Base-by-base conservation (phyloP, 2,797 vertebrate genomes). In the Ctenopoma multispine region DNA sequence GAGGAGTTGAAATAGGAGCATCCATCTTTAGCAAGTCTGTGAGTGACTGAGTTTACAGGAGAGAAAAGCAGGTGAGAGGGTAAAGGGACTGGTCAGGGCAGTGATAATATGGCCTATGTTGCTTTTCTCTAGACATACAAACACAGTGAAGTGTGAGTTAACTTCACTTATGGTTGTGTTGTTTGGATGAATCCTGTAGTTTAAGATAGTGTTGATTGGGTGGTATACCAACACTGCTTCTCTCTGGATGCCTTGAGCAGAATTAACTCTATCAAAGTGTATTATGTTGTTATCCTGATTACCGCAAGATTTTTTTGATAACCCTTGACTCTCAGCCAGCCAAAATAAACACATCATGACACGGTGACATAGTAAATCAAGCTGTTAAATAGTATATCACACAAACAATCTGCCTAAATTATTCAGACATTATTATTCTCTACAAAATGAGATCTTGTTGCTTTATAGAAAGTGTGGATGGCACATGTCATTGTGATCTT, bases 1-100 rank as follows among this genome's bases (percentile, higher is more conserved):
- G 53, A 74, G 53, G 24, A 57, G 21, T 41, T 62, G 62, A 49
- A 11, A 49, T 48, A 8, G 61, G 41, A 24, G 18, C 43, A 5
- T 75, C 47, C 43, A 40, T 63, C 72, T 80, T 64, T 40, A 56
- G 56, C 55, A 49, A 41, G 63, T 71, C 69, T 56, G 44, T 38
- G 50, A 72, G 46, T 65, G 58, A 59, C 46, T 51, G 65, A 34
- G 68, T 65, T 53, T 47, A 38, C 23, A 53, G 36, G 53, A 38
- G 38, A 72, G 48, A 40, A 55, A 11, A 57, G 62, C 54, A 44
- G 29, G 41, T 18, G 43, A 43, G 21, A 17, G 63, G 23, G 21
- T 53, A 51, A 23, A 63, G 12, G 15, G 12, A n/a, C 40, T n/a
- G 43, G 17, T 31, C 14, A 24, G 20, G 40, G 1, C 1, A n/a